Evolutionary conservation across 2,797 vertebrate species (phyloP).

Genomic region (Enteromius anoplus): DNA sequence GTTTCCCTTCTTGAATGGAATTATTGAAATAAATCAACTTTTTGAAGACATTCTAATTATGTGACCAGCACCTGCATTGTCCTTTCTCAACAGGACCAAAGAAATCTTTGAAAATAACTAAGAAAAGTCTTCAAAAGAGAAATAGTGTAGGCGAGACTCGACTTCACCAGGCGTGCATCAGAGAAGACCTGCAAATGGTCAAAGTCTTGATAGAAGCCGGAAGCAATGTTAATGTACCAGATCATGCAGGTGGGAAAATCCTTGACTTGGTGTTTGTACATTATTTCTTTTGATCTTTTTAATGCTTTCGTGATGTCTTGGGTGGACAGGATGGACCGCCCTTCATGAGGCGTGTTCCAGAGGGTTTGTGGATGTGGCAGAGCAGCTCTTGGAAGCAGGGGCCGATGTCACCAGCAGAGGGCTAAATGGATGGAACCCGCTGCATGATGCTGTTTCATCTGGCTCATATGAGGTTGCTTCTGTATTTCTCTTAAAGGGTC

Average conservation of each 20-base stretch:
- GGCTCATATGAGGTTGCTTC: slow-evolving; percentile 79
- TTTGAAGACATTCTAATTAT: too few relatives aligned
- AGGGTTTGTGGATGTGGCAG: slow-evolving; percentile 75
- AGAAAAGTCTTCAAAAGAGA: slow-evolving; percentile 64
- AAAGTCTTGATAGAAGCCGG: slow-evolving; percentile 79
- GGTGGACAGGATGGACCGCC: slow-evolving; percentile 83
- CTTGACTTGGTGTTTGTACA: neutral
- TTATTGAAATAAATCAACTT: too few relatives aligned
- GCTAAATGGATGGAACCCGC: slow-evolving; percentile 74
- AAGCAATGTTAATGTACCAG: slow-evolving; percentile 77
- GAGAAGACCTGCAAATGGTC: slow-evolving; percentile 73
- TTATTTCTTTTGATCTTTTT: neutral
- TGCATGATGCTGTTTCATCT: slow-evolving; percentile 79
- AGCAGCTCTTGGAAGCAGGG: slow-evolving; percentile 81
- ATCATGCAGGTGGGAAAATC: slow-evolving; percentile 81
- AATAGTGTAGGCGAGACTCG: slow-evolving; percentile 75
- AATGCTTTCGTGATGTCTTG: neutral
- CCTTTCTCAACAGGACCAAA: slow-evolving; percentile 32
- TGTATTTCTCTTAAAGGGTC: neutral
- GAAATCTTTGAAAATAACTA: neutral
- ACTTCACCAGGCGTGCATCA: slow-evolving; percentile 80
- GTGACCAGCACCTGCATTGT: neutral
- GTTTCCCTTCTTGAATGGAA: too few relatives aligned
- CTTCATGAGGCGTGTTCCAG: slow-evolving; percentile 80
- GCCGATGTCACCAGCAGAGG: slow-evolving; percentile 79